Evolutionary conservation across 2,113 vertebrate genomes (phyloP), one percentile per base, ranked within the genome.

Genomic region (Catagonus wagneri): DNA sequence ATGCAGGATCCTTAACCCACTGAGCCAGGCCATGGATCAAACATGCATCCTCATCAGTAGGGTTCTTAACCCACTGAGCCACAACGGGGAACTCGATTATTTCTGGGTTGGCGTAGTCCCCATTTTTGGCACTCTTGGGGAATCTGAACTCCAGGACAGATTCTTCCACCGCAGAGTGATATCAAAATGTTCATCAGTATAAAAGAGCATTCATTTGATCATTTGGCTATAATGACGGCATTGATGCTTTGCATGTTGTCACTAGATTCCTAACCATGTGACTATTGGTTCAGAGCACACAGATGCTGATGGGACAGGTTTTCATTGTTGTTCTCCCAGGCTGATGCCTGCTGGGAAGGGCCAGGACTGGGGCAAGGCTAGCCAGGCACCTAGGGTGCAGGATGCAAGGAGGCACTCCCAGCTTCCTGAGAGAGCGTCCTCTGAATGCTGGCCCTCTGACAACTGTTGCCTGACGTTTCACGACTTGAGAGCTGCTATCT

Each of bases 121-220:
- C 63, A 29, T 44, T 61, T 75, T 95, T 6, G 75, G 71, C 22
- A 27, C 32, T 74, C 39, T 23, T 3, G 12, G 68, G 61, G 65
- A 96, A 80, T 83, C 39, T 94, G 56, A 88, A 90, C 72, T 54
- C 36, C 50, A 91, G 71, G 83, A 91, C 25, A 83, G 66, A 69
- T n/a, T 86, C 74, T 88, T 15, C n/a, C 17, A n/a, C 25, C 65
- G 22, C 39, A 79, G 72, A 94, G 79, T 44, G 29, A 34, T 75
- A 25, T 19, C 71, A 69, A 87, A 74, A 60, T 3, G 7, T 36
- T 68, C 16, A 63, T 44, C 56, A 71, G 34, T 34, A 23, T 68
- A 69, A 91, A 91, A 72, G 39, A 63, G 25, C 19, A 61, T 60
- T 32, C 2, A 22, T 75, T 50, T 61, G 66, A 16, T 54, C 32